phyloP scores from a whole-genome alignment of 2,113 vertebrate genomes.

The Theropithecus gelada region DNA sequence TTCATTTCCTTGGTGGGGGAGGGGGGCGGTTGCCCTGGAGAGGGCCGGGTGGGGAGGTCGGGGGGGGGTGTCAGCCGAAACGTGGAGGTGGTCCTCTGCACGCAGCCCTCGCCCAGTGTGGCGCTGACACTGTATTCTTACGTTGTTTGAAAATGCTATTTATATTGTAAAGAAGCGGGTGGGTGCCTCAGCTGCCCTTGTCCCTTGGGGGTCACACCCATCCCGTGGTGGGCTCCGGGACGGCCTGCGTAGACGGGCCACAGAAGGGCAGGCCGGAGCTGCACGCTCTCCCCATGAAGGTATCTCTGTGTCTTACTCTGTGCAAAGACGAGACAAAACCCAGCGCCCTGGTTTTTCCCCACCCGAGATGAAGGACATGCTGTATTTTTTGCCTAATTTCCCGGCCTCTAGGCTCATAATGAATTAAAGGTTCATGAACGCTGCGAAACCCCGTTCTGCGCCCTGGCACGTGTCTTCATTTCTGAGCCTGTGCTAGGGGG shows the following conservation, averaged over 20 bases:
- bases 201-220: not conserved
- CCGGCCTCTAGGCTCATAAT: conserved; percentile 80
- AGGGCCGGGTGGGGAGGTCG: conserved; percentile 52
- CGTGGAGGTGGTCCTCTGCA: conserved; percentile 71
- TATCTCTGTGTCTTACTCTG: conserved; percentile 71
- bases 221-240: conserved; percentile 22
- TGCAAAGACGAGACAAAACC: conserved; percentile 58
- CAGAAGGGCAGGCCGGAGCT: conserved; percentile 28
- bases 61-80: not conserved
- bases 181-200: not conserved
- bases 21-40: not conserved
- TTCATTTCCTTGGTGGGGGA: not conserved
- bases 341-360: not conserved
- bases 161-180: conserved; percentile 77
- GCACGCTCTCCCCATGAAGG: conserved; percentile 52
- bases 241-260: not conserved
- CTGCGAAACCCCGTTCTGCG: conserved; percentile 60
- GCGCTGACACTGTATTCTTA: conserved; percentile 40
- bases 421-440: conserved; percentile 84
- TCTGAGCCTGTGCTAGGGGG: conserved; percentile 5
- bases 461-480: conserved; percentile 77
- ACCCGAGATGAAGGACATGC: conserved; percentile 71
- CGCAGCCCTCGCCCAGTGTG: conserved; percentile 55
- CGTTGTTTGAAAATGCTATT: conserved; percentile 76
- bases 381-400: conserved; percentile 77